Evolutionary conservation across 2,888 invertebrate species (phyloP).

Genomic region (Macaria notata): DNA sequence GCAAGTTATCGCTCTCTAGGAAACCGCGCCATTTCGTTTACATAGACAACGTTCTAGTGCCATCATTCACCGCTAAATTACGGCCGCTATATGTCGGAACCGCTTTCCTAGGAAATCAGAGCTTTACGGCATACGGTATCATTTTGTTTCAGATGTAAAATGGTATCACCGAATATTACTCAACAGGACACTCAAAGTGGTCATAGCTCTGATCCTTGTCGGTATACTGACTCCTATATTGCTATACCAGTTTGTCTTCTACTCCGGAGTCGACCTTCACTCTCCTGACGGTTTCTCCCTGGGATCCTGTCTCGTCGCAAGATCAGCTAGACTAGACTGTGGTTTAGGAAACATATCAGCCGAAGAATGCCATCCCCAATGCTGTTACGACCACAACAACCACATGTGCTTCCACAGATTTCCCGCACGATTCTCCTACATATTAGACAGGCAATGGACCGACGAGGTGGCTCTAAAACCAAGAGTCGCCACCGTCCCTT

Average conservation of each 20-base stretch:
- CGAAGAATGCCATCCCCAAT: conserved; percentile 66
- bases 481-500: conserved; percentile 59
- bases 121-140: no score
- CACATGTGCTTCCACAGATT: conserved; percentile 77
- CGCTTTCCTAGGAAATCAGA: no score
- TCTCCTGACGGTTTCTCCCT: conserved; percentile 64
- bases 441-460: conserved; percentile 55
- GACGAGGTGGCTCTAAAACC: conserved; percentile 57
- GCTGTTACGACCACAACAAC: conserved; percentile 73
- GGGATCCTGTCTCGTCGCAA: conserved; percentile 63
- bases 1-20: no score
- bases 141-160: conserved; percentile 57
- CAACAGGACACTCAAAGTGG: conserved; percentile 60
- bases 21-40: no score
- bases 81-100: no score
- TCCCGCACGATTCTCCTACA: conserved; percentile 78
- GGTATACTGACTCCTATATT: conserved; percentile 56
- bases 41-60: no score
- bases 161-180: conserved; percentile 68
- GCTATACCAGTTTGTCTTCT: conserved; percentile 58
- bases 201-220: conserved; percentile 42
- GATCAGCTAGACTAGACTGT: conserved; percentile 58
- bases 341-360: conserved; percentile 54
- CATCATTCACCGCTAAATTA: no score
- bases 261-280: conserved; percentile 45